Percentiles rank a stretch among this genome's conserved stretches.
These are phyloP conservation scores for Megathymus violae DNA, from an alignment of 1,140 invertebrate species.

Conservation along the genomic window DNA sequence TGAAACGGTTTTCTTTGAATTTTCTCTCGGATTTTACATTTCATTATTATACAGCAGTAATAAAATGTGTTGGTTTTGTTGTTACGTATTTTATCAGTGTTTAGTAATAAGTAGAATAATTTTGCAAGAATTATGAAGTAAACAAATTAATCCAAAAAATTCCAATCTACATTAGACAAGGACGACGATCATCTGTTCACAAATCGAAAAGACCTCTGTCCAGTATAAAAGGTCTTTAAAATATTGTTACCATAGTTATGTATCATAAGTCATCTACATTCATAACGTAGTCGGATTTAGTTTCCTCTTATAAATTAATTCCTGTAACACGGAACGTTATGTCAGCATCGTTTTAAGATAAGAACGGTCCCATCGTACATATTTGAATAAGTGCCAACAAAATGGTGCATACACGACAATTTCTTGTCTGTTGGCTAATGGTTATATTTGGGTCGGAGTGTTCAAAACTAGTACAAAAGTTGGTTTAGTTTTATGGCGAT, in stretches of 20 bases:
- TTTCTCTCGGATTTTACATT: too few relatives aligned
- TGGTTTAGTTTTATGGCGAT: slow-evolving; percentile 4
- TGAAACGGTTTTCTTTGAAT: slow-evolving; percentile 31
- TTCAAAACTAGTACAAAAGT: slow-evolving; percentile 14
- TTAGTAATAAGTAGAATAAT: too few relatives aligned
- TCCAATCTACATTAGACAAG: too few relatives aligned
- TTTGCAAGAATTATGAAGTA: too few relatives aligned
- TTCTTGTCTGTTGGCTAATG: slow-evolving; percentile 23
- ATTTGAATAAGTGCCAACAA: slow-evolving; percentile 44
- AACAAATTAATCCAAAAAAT: too few relatives aligned
- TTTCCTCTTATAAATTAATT: slow-evolving; percentile 7
- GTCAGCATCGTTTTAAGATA: slow-evolving; percentile 37
- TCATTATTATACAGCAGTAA: too few relatives aligned
- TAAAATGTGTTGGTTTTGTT: background rate
- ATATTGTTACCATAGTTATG: background rate
- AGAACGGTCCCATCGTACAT: slow-evolving; percentile 36
- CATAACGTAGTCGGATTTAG: background rate
- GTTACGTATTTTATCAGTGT: too few relatives aligned
- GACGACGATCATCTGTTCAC: too few relatives aligned
- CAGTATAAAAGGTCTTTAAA: background rate
- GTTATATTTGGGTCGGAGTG: slow-evolving; percentile 17
- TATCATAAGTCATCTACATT: background rate
- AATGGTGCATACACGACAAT: slow-evolving; percentile 24
- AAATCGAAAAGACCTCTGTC: too few relatives aligned
- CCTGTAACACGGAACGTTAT: slow-evolving; percentile 16